Evolutionary conservation across 92 coral and sea anemone genomes (phyloP).

Genomic region (Bergia puertoricense): DNA sequence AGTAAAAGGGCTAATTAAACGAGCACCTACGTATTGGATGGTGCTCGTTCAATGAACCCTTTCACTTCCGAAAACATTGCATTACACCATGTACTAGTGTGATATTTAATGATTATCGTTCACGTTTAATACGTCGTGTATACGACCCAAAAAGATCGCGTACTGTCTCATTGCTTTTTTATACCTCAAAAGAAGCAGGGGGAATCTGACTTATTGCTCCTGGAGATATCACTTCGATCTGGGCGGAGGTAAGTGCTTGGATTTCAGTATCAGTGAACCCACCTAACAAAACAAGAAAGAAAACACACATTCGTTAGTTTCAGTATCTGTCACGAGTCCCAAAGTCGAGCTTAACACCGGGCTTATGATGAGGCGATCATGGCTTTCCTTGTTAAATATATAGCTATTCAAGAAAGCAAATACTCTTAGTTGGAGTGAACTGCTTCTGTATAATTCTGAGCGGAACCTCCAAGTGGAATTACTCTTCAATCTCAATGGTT

Average conservation of each 20-base stretch:
- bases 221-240: slow-evolving; percentile 61
- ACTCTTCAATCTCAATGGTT: too few species aligned
- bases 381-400: neutral
- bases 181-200: slow-evolving; percentile 56
- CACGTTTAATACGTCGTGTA: neutral
- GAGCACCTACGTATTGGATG: too few species aligned
- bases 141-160: neutral
- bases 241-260: slow-evolving; percentile 52
- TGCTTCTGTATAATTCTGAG: neutral
- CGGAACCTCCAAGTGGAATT: neutral
- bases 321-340: neutral
- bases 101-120: neutral
- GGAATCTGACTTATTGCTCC: slow-evolving; percentile 66
- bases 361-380: too few species aligned
- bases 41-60: too few species aligned
- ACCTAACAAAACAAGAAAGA: slow-evolving; percentile 41
- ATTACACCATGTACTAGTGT: too few species aligned
- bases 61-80: too few species aligned
- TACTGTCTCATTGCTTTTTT: neutral
- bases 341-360: neutral
- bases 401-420: neutral
- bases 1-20: too few species aligned
- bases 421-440: neutral
- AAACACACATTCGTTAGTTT: too few species aligned
- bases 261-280: slow-evolving; percentile 66